Evolutionary conservation across 1,140 invertebrate species (phyloP).

Genomic region (Meteorus sp.): DNA sequence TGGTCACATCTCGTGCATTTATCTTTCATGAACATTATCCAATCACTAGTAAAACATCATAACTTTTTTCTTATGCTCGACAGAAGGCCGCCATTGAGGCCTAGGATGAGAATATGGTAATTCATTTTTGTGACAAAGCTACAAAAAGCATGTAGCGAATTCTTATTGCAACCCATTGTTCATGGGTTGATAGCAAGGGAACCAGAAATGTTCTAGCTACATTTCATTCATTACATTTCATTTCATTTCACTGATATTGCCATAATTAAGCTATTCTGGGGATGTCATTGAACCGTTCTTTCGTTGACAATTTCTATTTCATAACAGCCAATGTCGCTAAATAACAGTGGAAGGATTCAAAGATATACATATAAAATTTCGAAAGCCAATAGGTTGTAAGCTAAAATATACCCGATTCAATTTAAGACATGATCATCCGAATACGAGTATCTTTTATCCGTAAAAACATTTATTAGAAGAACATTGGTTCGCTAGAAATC

Average conservation of each 20-base stretch:
- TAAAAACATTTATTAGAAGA: constrained; percentile 26
- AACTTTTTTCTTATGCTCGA: constrained; percentile 58
- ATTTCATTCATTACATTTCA: background rate
- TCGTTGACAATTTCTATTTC: no score
- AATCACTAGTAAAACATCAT: constrained; percentile 53
- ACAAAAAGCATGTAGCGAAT: no score
- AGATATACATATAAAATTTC: no score
- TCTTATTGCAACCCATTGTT: no score
- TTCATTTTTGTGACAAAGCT: constrained; percentile 48
- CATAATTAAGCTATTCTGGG: background rate
- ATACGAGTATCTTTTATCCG: no score
- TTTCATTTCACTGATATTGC: background rate
- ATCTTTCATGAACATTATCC: constrained; percentile 41
- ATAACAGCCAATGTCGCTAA: no score
- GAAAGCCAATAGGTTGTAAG: no score
- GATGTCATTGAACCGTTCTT: constrained; percentile 16
- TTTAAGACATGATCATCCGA: no score
- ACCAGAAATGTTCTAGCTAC: background rate
- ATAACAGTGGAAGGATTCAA: no score
- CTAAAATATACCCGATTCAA: no score
- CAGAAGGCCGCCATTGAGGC: constrained; percentile 82
- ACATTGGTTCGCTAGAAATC: constrained; percentile 48
- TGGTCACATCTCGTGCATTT: constrained; percentile 2
- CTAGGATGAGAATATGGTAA: constrained; percentile 91
- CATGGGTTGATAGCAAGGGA: constrained; percentile 7